Conservation (phyloP, 1,140 invertebrate species). For the Listronotus bonariensis region DNA sequence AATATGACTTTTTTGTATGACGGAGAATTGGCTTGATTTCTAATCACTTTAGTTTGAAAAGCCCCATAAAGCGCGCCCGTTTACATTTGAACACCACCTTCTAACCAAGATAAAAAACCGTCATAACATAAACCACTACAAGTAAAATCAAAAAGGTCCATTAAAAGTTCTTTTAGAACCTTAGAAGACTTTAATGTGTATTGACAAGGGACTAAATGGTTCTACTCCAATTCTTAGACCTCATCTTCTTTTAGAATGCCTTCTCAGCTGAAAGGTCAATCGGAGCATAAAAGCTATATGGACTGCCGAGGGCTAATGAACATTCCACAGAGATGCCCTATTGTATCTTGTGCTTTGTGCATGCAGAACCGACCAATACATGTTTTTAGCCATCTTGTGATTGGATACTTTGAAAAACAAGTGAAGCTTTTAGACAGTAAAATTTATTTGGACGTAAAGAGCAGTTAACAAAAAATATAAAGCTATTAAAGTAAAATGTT, state of each 20-base stretch:
- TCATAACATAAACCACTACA: no score
- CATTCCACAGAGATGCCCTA: slow-evolving; percentile 29
- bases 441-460: neutral
- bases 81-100: no score
- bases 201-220: no score
- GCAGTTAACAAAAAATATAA: neutral
- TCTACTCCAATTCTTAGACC: neutral
- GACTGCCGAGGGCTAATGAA: slow-evolving; percentile 35
- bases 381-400: slow-evolving; percentile 8
- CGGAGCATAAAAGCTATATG: slow-evolving; percentile 29
- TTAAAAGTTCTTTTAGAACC: no score
- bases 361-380: slow-evolving; percentile 16
- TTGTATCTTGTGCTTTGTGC: slow-evolving; percentile 18
- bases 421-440: neutral
- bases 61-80: no score
- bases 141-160: no score
- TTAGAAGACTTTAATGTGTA: no score
- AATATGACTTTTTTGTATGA: no score
- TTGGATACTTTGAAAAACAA: slow-evolving; percentile 6
- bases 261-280: slow-evolving; percentile 28
- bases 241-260: slow-evolving; percentile 14
- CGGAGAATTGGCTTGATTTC: no score
- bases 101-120: no score
- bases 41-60: no score
- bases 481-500: neutral